Percentiles rank a stretch among this genome's conserved stretches.
Conservation (phyloP, 2,888 invertebrate genomes). For the Plebejus argus region DNA sequence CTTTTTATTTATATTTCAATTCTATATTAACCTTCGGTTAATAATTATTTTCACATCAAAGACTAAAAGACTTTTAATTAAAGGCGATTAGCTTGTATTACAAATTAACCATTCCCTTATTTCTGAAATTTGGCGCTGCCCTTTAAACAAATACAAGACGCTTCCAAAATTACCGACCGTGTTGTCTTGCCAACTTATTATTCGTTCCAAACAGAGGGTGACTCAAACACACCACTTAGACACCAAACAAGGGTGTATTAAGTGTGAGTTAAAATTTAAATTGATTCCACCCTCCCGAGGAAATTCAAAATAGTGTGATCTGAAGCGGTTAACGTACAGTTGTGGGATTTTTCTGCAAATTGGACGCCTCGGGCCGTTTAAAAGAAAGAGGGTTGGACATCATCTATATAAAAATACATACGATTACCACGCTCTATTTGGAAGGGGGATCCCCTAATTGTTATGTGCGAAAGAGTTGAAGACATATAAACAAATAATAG, state of each 20-base stretch:
- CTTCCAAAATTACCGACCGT: slow-evolving; percentile 54
- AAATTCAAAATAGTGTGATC: slow-evolving; percentile 78
- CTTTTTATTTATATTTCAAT: too few relatives aligned
- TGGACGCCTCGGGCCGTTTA: slow-evolving; percentile 75
- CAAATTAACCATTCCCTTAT: neutral
- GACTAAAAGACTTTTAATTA: neutral
- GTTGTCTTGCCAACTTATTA: slow-evolving; percentile 77
- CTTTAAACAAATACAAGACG: slow-evolving; percentile 42
- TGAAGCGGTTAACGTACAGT: slow-evolving; percentile 71
- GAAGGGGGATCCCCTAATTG: slow-evolving; percentile 46
- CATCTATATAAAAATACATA: slow-evolving; percentile 48
- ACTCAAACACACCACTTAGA: slow-evolving; percentile 80
- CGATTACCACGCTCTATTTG: slow-evolving; percentile 67
- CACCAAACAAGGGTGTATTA: slow-evolving; percentile 81
- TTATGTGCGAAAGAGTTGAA: neutral
- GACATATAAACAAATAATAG: neutral
- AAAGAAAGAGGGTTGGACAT: slow-evolving; percentile 55
- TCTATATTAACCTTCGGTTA: too few relatives aligned
- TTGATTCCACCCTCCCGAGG: slow-evolving; percentile 77
- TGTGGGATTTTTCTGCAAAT: slow-evolving; percentile 78
- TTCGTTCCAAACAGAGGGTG: slow-evolving; percentile 76
- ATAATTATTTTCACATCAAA: neutral
- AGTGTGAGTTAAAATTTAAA: slow-evolving; percentile 81
- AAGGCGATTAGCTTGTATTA: neutral
- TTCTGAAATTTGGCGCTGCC: slow-evolving; percentile 29